A percentile compares a stretch with the other conserved stretches of the same genome.
Evolutionary conservation across 2,888 invertebrate species (phyloP).

Genomic region (Eupithecia inturbata): DNA sequence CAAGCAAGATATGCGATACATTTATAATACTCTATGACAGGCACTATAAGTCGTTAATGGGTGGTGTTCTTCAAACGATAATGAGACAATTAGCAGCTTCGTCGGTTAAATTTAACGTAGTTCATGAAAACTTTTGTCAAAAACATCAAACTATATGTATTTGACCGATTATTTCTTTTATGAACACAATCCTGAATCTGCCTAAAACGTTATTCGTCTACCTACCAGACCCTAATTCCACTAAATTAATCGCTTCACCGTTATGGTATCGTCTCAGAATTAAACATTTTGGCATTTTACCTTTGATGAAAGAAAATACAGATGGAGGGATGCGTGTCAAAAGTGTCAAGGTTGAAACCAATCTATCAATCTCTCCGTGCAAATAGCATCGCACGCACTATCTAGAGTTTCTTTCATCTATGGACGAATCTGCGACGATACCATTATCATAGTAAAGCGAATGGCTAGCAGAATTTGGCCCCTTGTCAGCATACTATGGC

Average conservation of each 20-base stretch:
- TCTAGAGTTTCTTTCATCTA: too few relatives aligned
- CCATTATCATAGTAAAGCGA: too few relatives aligned
- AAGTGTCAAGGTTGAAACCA: too few relatives aligned
- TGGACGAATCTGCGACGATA: too few relatives aligned
- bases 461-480: too few relatives aligned
- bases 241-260: background rate
- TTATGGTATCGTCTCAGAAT: too few relatives aligned
- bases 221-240: background rate
- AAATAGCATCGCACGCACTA: too few relatives aligned
- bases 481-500: slow-evolving; percentile 18
- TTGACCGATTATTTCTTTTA: background rate
- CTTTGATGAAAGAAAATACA: too few relatives aligned
- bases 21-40: background rate
- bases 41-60: background rate
- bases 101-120: too few relatives aligned
- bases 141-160: background rate
- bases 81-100: background rate
- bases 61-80: background rate
- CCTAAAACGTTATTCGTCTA: background rate
- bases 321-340: too few relatives aligned
- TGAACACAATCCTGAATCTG: background rate
- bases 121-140: background rate
- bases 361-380: too few relatives aligned
- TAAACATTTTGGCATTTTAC: too few relatives aligned
- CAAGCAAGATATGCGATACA: background rate